Evolutionary conservation across 2,113 vertebrate genomes (phyloP).

Genomic region (Gorilla gorilla): DNA sequence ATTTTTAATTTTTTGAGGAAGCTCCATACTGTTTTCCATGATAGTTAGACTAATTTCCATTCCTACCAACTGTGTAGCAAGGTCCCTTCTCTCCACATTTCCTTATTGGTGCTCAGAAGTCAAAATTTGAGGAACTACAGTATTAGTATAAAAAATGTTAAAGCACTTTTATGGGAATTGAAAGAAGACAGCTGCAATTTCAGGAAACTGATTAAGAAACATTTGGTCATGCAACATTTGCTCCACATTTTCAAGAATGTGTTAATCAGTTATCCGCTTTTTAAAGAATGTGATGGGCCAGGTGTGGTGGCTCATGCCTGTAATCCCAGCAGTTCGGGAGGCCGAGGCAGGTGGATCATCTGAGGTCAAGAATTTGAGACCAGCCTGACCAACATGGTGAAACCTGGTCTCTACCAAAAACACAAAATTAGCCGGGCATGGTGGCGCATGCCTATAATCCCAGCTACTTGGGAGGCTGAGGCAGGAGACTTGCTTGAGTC

Average conservation of each 20-base stretch:
- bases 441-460: too few species aligned
- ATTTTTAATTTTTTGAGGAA: neutral
- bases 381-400: too few species aligned
- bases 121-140: neutral
- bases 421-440: too few species aligned
- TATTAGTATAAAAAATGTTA: neutral
- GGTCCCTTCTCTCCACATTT: neutral
- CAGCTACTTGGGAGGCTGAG: too few species aligned
- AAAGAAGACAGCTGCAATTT: slow-evolving; percentile 23
- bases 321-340: too few species aligned
- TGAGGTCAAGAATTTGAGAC: too few species aligned
- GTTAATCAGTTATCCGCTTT: neutral
- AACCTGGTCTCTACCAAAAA: too few species aligned
- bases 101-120: neutral
- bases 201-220: slow-evolving; percentile 44
- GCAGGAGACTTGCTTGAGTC: too few species aligned
- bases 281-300: neutral
- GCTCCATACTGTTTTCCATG: neutral
- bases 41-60: neutral
- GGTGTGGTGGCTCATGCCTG: too few species aligned
- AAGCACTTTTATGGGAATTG: slow-evolving; percentile 3
- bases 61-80: rapidly evolving
- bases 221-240: neutral
- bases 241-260: neutral
- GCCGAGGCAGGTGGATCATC: too few species aligned